A percentile compares a stretch with the other conserved stretches of the same genome.
Evolutionary conservation across 2,888 invertebrate genomes (phyloP).

Genomic region (Microctonus hyperodae): DNA sequence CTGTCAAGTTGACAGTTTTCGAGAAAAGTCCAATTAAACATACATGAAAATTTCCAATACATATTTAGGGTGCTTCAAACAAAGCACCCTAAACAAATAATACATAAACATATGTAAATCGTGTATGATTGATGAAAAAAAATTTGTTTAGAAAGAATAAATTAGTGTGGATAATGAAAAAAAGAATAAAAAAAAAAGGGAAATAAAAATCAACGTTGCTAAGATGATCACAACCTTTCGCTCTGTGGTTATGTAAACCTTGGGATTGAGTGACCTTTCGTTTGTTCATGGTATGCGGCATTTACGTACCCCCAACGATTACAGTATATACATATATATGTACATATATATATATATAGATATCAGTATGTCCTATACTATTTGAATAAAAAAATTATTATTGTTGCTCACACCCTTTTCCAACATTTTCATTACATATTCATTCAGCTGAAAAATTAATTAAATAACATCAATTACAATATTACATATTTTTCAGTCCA

Average conservation of each 20-base stretch:
- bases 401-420: neutral
- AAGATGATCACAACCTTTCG: slow-evolving; percentile 59
- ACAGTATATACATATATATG: slow-evolving; percentile 39
- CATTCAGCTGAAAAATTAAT: too few species aligned
- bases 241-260: slow-evolving; percentile 59
- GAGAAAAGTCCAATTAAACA: too few species aligned
- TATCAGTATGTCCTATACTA: slow-evolving; percentile 39
- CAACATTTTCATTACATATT: too few species aligned
- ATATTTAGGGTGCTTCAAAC: too few species aligned
- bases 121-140: neutral
- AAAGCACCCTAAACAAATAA: too few species aligned
- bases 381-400: slow-evolving; percentile 36
- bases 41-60: too few species aligned
- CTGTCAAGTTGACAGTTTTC: too few species aligned
- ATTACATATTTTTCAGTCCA: too few species aligned
- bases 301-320: slow-evolving; percentile 51
- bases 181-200: slow-evolving; percentile 14
- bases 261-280: slow-evolving; percentile 58
- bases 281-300: slow-evolving; percentile 59
- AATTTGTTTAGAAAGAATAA: neutral
- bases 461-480: too few species aligned
- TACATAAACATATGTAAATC: neutral
- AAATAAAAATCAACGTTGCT: slow-evolving; percentile 14
- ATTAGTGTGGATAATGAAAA: neutral
- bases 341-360: too few species aligned